Percentiles rank a stretch among this genome's conserved stretches.
These are phyloP conservation scores for Drosophila auraria DNA, from an alignment of 1,140 invertebrate species.

Conservation along the genomic window DNA sequence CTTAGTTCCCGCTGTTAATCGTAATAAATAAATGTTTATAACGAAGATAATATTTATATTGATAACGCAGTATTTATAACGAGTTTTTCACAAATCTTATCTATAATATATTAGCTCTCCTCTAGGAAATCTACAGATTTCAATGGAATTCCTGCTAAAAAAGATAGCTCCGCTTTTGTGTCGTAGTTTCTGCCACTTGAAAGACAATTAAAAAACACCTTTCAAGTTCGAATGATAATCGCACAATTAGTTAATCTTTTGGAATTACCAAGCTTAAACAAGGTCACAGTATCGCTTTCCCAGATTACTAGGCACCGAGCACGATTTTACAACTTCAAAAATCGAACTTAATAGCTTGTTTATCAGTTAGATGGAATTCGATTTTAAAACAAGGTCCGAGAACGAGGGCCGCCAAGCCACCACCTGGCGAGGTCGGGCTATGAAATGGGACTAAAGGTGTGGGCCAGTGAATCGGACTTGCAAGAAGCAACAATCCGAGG, in stretches of 20 bases:
- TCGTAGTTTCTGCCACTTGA: constrained; percentile 1
- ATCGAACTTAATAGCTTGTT: not conserved
- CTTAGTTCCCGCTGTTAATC: not conserved
- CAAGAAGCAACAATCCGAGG: not conserved
- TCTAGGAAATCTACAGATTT: not conserved
- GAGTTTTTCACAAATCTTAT: constrained; percentile 1
- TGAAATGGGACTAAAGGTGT: not conserved
- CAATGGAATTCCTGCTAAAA: not conserved
- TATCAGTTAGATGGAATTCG: not conserved
- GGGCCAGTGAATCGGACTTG: not conserved
- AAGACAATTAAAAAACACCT: not conserved
- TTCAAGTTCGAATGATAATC: not conserved
- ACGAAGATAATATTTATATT: not conserved
- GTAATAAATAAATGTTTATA: not conserved
- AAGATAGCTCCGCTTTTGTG: not conserved
- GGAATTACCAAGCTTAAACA: not conserved
- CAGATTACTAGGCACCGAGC: not conserved
- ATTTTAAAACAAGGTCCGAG: not conserved
- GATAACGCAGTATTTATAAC: constrained; percentile 1
- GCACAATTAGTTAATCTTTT: not conserved
- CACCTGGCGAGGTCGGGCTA: not conserved
- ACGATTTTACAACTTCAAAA: not conserved
- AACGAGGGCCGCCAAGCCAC: too few species aligned
- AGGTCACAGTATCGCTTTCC: too few species aligned
- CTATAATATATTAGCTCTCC: not conserved